Evolutionary conservation across 2,888 invertebrate species (phyloP).

Genomic region (Microchrysa polita): DNA sequence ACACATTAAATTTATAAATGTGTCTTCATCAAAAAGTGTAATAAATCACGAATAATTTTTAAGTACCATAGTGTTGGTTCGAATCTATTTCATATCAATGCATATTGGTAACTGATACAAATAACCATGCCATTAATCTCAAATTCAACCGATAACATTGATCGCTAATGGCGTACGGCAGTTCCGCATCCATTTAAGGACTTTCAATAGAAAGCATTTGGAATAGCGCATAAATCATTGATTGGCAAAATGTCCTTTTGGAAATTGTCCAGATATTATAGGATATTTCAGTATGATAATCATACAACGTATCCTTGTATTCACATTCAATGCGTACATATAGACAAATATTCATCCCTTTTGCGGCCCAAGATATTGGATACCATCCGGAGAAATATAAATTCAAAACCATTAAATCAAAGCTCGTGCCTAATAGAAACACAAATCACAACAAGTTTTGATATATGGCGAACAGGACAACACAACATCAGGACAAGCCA

Average conservation of each 20-base stretch:
- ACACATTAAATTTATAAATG: no score
- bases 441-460: constrained; percentile 51
- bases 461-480: constrained; percentile 51
- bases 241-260: constrained; percentile 48
- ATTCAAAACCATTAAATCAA: constrained; percentile 51
- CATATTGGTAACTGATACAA: constrained; percentile 34
- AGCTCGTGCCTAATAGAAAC: constrained; percentile 50
- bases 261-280: background rate
- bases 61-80: no score
- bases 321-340: no score
- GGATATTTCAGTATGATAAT: background rate
- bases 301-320: background rate
- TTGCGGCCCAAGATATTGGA: constrained; percentile 42
- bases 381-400: constrained; percentile 47
- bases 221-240: constrained; percentile 47
- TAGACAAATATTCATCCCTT: background rate
- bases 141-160: background rate
- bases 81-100: constrained; percentile 39
- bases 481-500: constrained; percentile 48
- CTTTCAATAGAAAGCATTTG: constrained; percentile 12
- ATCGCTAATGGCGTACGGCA: constrained; percentile 24
- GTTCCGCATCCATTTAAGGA: background rate
- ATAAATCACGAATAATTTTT: no score
- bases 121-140: constrained; percentile 2
- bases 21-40: no score